A percentile compares a stretch with the other conserved stretches of the same genome.
Evolutionary conservation across 2,113 vertebrate genomes (phyloP).

Genomic region (Eublepharis macularius): DNA sequence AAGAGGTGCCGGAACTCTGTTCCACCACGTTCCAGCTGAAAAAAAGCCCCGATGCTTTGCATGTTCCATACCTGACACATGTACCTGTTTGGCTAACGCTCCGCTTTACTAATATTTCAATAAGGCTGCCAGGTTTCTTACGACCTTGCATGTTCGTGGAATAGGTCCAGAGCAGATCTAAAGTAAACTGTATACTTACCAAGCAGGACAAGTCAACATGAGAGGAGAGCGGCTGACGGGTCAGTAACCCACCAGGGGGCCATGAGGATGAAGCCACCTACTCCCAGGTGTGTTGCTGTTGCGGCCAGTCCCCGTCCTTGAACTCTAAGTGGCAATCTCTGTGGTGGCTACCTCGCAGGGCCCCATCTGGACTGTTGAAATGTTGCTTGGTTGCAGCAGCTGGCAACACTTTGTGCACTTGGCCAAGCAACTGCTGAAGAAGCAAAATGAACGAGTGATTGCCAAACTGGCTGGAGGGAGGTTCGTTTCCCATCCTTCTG

Average conservation of each 20-base stretch:
- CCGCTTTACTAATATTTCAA: not conserved
- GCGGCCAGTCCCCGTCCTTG: too few species aligned
- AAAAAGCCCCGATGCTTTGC: too few species aligned
- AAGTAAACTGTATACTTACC: not conserved
- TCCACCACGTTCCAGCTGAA: too few species aligned
- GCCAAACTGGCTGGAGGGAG: not conserved
- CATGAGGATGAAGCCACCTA: too few species aligned
- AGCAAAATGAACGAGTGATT: not conserved
- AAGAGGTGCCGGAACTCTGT: too few species aligned
- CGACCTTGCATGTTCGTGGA: not conserved
- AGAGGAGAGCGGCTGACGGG: not conserved
- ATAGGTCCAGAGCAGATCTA: not conserved
- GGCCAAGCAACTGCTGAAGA: not conserved
- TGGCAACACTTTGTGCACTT: too few species aligned
- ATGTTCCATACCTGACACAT: not conserved
- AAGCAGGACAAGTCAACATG: not conserved
- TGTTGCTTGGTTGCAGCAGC: not conserved
- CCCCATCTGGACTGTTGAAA: not conserved
- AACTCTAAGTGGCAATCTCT: too few species aligned
- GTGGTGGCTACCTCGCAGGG: not conserved
- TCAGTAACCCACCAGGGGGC: not conserved
- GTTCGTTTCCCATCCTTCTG: not conserved
- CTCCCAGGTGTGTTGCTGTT: too few species aligned
- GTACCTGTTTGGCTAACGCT: not conserved
- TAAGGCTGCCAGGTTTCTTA: slow-evolving; percentile 41